Conservation (phyloP, 2,888 invertebrate species). For the Drosophila borealis region DNA sequence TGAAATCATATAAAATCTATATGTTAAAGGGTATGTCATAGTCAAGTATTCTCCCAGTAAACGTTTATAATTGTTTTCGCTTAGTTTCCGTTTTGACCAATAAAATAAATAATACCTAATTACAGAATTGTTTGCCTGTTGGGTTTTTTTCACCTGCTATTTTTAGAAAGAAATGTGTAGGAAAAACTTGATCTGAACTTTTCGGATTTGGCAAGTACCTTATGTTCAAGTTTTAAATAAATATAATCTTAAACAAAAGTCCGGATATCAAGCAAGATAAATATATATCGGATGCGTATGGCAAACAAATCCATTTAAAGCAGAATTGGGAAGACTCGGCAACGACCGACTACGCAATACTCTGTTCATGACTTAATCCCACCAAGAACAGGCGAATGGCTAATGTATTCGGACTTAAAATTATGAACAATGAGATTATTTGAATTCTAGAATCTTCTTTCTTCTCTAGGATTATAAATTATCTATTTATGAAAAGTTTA, state of each 20-base stretch:
- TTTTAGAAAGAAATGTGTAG: conserved; percentile 3
- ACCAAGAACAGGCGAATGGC: too few species aligned
- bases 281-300: background rate
- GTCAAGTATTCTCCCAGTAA: background rate
- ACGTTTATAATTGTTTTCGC: conserved; percentile 2
- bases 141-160: background rate
- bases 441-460: too few species aligned
- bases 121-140: conserved; percentile 7
- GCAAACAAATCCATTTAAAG: background rate
- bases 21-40: background rate
- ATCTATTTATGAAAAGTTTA: too few species aligned
- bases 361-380: too few species aligned
- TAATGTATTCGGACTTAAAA: too few species aligned
- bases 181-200: background rate
- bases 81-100: conserved; percentile 4
- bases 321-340: background rate
- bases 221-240: background rate
- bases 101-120: conserved; percentile 21
- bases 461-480: background rate
- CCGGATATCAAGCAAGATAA: background rate
- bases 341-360: too few species aligned
- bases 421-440: background rate
- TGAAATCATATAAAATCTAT: too few species aligned
- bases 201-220: background rate
- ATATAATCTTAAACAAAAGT: background rate